Base-by-base conservation (phyloP, 2,113 vertebrate species). In the Mustelus asterias region DNA sequence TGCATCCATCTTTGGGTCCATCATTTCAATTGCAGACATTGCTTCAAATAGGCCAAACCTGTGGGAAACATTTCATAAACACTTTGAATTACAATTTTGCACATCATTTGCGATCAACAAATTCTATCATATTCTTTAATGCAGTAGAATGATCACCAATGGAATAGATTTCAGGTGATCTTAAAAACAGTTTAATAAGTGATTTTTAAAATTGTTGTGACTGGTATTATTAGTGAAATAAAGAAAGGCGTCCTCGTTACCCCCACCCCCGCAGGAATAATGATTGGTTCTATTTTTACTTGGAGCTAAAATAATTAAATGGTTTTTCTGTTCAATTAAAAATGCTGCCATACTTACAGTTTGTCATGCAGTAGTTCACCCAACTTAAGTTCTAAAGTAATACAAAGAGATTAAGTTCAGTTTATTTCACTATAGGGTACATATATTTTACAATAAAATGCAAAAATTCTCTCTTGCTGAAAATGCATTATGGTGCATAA, bases 21-120 rank as follows among this genome's bases (percentile, higher is more conserved):
- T 99, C 99, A 99, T 99, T 98, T 99, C 99, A 97, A 99, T 99
- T 96, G 99, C 99, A 96, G 99, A 99, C 99, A 99, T 99, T 94
- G 99, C 99, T 98, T 99, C 99, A 97, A 99, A 99, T 96, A 99
- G 98, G 94, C 99, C 99, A 97, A 99, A 99, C 95, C 99, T 99
- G 96, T 78, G 70, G 96, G 0, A 96, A 95, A 72, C 37, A 95
- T 95, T 95, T 72, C 54, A 76, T 76, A 33, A 7, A 72, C 26
- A 95, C 16, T 26, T 13, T 72, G 24, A 95, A 95, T 95, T 76
- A 48, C 13, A 2, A 95, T 95, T 76, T 54, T 95, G n/a, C 33
- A 54, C 16, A n/a, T 5, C 26, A 89, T 29, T 65, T 94, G 33
- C 37, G 14, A 41, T 94, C n/a, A 44, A 94, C 7, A 69, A 95